Evolutionary conservation across 2,113 vertebrate genomes (phyloP).

Genomic region (western clawed frog (Xenopus tropicalis)): UCB_Xtro_10.0 CM004447.2:140107501-140108000

Average conservation of each 20-base stretch:
- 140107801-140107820: not conserved
- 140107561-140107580: too few relatives aligned
- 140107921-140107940: not conserved
- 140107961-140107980: not conserved
- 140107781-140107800: not conserved
- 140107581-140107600: too few relatives aligned
- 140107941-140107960: not conserved
- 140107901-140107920: not conserved
- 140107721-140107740: not conserved
- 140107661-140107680: too few relatives aligned
- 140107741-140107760: not conserved
- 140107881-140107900: not conserved
- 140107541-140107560: too few relatives aligned
- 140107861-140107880: conserved; percentile 4
- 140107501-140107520: too few relatives aligned
- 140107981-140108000: not conserved
- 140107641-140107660: too few relatives aligned
- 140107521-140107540: too few relatives aligned
- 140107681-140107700: too few relatives aligned
- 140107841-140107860: not conserved
- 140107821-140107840: conserved; percentile 1
- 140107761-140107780: not conserved
- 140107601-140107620: too few relatives aligned
- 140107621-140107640: too few relatives aligned
- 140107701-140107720: not conserved